These are phyloP conservation scores for Tokudaia muenninki DNA, from an alignment of 2,797 vertebrate species.

Conservation along the genomic window DNA sequence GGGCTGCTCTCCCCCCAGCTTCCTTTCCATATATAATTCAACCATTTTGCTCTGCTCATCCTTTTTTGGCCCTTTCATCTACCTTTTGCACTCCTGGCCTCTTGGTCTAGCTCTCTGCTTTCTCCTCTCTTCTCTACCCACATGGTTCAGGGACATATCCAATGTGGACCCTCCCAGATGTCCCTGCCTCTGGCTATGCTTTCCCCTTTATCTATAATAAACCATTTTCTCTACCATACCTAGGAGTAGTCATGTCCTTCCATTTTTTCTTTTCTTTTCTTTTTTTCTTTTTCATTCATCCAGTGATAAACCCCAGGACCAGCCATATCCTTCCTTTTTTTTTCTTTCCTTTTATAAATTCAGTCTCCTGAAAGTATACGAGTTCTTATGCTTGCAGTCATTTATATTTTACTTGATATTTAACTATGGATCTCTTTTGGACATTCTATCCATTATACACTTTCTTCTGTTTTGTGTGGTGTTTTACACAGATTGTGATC, in stretches of 20 bases:
- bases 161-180: neutral
- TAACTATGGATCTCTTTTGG: neutral
- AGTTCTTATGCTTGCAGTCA: neutral
- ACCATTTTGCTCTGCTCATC: neutral
- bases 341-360: neutral
- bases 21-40: neutral
- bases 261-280: neutral
- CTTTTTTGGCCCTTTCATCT: neutral
- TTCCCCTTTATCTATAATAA: neutral
- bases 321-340: neutral
- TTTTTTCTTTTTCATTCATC: neutral
- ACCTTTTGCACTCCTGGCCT: neutral
- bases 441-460: too few relatives aligned
- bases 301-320: neutral
- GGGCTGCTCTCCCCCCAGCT: neutral
- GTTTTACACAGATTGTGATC: neutral
- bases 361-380: neutral
- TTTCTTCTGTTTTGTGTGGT: neutral
- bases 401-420: neutral
- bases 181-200: neutral
- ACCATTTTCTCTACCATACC: neutral
- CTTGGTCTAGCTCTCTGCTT: neutral
- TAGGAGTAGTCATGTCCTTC: neutral
- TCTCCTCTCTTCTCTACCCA: neutral
- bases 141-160: neutral